Conservation (phyloP, 2,797 vertebrate species). For the Rhinogobio ventralis region DNA sequence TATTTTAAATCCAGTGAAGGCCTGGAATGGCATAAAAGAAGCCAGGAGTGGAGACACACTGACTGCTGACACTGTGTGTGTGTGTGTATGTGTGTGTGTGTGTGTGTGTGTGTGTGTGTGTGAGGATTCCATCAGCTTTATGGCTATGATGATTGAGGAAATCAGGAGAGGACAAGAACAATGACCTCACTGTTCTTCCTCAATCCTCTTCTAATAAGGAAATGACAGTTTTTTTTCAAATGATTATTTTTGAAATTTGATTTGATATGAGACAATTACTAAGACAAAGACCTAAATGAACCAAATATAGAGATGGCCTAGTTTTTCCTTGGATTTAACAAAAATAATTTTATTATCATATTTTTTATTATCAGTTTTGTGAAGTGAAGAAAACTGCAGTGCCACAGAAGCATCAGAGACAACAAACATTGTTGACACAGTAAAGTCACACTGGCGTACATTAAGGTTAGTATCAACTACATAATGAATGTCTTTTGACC, state of each 20-base stretch:
- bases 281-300: background rate
- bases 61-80: slow-evolving; percentile 47
- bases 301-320: background rate
- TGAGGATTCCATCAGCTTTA: slow-evolving; percentile 51
- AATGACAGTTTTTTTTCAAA: slow-evolving; percentile 19
- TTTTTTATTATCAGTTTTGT: background rate
- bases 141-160: slow-evolving; percentile 56
- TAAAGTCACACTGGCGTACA: background rate
- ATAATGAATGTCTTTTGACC: background rate
- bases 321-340: no score
- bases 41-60: slow-evolving; percentile 53
- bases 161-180: slow-evolving; percentile 47
- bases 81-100: slow-evolving; percentile 32
- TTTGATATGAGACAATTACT: slow-evolving; percentile 4
- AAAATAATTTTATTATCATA: background rate
- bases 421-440: background rate
- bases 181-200: slow-evolving; percentile 57
- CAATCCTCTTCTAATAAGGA: slow-evolving; percentile 51
- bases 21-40: slow-evolving; percentile 54
- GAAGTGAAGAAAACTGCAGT: background rate
- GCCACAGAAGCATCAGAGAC: background rate
- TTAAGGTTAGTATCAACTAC: background rate
- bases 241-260: background rate
- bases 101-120: slow-evolving; percentile 46
- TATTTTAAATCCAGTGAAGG: slow-evolving; percentile 54